Percentiles rank a stretch among this genome's conserved stretches.
These are phyloP conservation scores for Anthrax anthrax DNA, from an alignment of 2,888 invertebrate species.

Conservation along the genomic window DNA sequence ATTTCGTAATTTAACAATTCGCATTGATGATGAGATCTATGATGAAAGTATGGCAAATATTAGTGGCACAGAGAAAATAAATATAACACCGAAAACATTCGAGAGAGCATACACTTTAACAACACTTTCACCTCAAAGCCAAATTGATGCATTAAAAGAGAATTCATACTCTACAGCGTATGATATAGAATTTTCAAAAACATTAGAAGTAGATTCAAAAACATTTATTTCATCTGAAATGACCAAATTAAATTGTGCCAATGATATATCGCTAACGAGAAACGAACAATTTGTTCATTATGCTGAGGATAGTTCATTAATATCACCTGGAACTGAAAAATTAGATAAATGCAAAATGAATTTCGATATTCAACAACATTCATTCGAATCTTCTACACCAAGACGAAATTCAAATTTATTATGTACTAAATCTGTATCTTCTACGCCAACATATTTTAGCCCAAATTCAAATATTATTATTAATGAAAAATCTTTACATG, in stretches of 20 bases:
- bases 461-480: too few species aligned
- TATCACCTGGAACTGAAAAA: not conserved
- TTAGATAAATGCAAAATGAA: not conserved
- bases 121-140: conserved; percentile 22
- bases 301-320: not conserved
- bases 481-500: not conserved
- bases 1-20: too few species aligned
- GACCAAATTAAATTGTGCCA: too few species aligned
- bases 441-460: not conserved
- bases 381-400: not conserved
- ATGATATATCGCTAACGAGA: too few species aligned
- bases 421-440: not conserved
- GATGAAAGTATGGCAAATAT: too few species aligned
- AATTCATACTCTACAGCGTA: not conserved
- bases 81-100: conserved; percentile 19
- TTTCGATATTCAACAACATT: not conserved
- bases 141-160: not conserved
- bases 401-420: not conserved
- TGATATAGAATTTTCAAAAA: not conserved
- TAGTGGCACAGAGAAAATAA: not conserved
- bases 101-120: conserved; percentile 26
- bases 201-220: not conserved
- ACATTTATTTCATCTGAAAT: not conserved
- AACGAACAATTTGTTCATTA: too few species aligned
- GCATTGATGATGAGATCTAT: too few species aligned